Conservation (phyloP, 2,113 vertebrate species). For the Alouatta palliata region DNA sequence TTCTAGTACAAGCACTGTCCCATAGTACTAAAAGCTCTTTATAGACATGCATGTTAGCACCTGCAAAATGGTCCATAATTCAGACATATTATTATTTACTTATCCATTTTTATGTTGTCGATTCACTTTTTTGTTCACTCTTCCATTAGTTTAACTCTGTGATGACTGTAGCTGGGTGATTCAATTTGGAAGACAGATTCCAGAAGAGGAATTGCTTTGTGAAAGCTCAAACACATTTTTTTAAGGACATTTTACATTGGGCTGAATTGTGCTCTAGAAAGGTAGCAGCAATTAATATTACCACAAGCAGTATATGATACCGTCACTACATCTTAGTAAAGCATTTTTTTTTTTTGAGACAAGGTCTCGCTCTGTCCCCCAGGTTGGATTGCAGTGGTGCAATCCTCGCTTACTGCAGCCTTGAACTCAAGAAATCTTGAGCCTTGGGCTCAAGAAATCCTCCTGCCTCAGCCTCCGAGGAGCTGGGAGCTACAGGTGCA, state of each 20-base stretch:
- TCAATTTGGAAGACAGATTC: background rate
- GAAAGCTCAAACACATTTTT: background rate
- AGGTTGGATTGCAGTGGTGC: too few species aligned
- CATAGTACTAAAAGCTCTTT: background rate
- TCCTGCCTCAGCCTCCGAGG: too few species aligned
- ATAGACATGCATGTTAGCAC: background rate
- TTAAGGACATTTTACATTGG: background rate
- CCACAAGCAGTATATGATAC: background rate
- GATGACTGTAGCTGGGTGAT: background rate
- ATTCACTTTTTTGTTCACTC: background rate
- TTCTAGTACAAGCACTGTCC: background rate
- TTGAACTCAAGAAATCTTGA: too few species aligned
- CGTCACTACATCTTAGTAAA: background rate
- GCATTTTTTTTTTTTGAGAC: background rate
- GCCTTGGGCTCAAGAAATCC: too few species aligned
- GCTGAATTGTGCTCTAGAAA: background rate
- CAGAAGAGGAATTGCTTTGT: background rate
- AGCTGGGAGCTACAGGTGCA: too few species aligned
- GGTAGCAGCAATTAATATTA: background rate
- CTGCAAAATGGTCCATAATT: background rate
- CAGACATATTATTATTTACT: background rate
- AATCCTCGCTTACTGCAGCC: too few species aligned
- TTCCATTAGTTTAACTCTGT: background rate
- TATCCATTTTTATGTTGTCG: background rate
- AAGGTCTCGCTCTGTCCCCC: too few species aligned